Conservation (phyloP, 1,140 invertebrate species). For the Drosophila ananassae region DNA sequence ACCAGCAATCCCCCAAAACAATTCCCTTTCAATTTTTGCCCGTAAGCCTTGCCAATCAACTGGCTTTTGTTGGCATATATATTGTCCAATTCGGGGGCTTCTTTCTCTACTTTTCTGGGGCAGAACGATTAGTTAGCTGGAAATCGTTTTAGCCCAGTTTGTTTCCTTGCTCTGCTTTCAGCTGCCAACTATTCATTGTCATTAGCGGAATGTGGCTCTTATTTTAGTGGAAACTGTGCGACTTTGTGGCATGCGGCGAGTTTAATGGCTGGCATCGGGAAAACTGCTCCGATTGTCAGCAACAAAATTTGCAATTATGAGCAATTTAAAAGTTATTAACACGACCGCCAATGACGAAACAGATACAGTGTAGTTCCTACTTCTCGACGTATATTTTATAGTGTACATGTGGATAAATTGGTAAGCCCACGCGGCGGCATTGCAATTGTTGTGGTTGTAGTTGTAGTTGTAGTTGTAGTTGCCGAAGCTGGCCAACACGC, state of each 20-base stretch:
- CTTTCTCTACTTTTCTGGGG: slow-evolving; percentile 40
- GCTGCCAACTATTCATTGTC: slow-evolving; percentile 32
- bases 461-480: neutral
- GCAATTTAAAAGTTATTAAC: slow-evolving; percentile 78
- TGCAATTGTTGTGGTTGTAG: neutral
- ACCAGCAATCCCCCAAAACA: slow-evolving; percentile 9
- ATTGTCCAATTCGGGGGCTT: neutral
- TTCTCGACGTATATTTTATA: slow-evolving; percentile 22
- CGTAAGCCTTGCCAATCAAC: slow-evolving; percentile 28
- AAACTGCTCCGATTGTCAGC: slow-evolving; percentile 18
- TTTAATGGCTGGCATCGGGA: slow-evolving; percentile 27
- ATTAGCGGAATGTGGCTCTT: slow-evolving; percentile 40
- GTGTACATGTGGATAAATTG: slow-evolving; percentile 22
- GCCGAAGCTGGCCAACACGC: slow-evolving; percentile 39
- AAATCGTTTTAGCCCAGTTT: slow-evolving; percentile 52
- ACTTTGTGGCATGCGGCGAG: slow-evolving; percentile 33
- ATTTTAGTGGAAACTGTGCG: slow-evolving; percentile 25
- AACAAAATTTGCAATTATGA: slow-evolving; percentile 67
- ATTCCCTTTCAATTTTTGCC: slow-evolving; percentile 31
- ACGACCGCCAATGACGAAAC: slow-evolving; percentile 52
- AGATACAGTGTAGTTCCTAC: slow-evolving; percentile 12
- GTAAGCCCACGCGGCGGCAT: slow-evolving; percentile 24
- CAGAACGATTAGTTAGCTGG: slow-evolving; percentile 55
- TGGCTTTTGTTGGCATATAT: slow-evolving; percentile 32
- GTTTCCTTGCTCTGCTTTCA: neutral